phyloP scores from a whole-genome alignment of 1,140 invertebrate genomes.

The Plodia interpunctella region DNA sequence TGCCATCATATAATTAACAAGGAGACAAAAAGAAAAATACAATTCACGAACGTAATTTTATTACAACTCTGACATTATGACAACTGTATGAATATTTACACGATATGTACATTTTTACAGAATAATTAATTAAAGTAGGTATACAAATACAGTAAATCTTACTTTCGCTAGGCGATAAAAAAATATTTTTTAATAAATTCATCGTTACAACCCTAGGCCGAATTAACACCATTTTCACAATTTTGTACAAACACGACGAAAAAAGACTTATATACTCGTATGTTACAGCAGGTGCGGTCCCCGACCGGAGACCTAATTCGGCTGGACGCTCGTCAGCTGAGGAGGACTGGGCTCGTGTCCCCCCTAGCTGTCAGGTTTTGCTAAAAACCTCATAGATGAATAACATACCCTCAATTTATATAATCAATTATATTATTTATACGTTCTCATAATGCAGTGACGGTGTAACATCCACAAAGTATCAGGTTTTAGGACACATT shows the following conservation, averaged over 20 bases:
- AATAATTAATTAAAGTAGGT: slow-evolving; percentile 37
- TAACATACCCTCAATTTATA: not conserved
- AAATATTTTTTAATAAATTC: slow-evolving; percentile 69
- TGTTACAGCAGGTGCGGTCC: not conserved
- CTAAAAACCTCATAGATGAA: not conserved
- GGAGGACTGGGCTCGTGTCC: slow-evolving; percentile 56
- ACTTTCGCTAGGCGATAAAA: slow-evolving; percentile 55
- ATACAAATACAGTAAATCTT: slow-evolving; percentile 52
- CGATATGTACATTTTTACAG: slow-evolving; percentile 72
- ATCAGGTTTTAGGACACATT: not conserved
- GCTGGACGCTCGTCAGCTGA: slow-evolving; percentile 4
- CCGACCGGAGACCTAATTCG: not conserved
- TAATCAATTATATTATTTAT: not conserved
- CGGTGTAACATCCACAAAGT: not conserved
- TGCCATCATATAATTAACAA: not conserved
- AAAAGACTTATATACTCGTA: not conserved
- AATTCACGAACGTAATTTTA: slow-evolving; percentile 43
- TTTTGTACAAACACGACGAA: slow-evolving; percentile 23
- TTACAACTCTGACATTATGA: slow-evolving; percentile 58
- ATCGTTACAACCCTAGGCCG: slow-evolving; percentile 63
- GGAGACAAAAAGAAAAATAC: not conserved
- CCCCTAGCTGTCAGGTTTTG: slow-evolving; percentile 23
- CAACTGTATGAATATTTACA: slow-evolving; percentile 65
- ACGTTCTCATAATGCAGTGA: not conserved
- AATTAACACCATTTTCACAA: slow-evolving; percentile 29